A percentile compares a stretch with the other conserved stretches of the same genome.
Conservation (phyloP, 2,113 vertebrate species). For the Morphnarchus princeps region DNA sequence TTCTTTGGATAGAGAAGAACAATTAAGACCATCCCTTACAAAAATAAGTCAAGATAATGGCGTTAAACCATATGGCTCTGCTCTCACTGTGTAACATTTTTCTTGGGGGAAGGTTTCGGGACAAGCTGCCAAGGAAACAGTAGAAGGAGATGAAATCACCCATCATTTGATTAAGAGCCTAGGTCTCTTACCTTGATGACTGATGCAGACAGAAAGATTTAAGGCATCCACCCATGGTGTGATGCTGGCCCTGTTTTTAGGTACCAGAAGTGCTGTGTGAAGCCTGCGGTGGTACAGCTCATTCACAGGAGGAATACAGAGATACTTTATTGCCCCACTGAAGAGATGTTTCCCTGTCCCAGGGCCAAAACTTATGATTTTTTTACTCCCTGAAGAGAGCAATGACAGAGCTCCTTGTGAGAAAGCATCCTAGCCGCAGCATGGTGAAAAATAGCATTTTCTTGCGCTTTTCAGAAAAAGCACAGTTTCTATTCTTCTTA, state of each 20-base stretch:
- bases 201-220: neutral
- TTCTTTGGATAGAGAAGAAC: neutral
- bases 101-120: neutral
- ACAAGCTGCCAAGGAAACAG: neutral
- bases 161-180: neutral
- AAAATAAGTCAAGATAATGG: neutral
- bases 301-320: neutral
- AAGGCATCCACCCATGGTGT: neutral
- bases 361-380: neutral
- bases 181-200: neutral
- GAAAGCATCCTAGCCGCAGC: neutral
- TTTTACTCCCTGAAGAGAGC: neutral
- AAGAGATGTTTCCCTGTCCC: neutral
- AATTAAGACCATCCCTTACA: neutral
- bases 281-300: neutral
- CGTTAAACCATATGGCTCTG: neutral
- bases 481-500: neutral
- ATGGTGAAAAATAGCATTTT: neutral
- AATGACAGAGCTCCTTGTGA: neutral
- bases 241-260: neutral
- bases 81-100: neutral
- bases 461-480: neutral
- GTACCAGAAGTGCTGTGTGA: neutral
- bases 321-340: neutral
- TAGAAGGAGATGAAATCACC: neutral